Evolutionary conservation across 1,140 invertebrate genomes (phyloP), one percentile per base, ranked within the genome.

Genomic region (Drosophila funebris): DNA sequence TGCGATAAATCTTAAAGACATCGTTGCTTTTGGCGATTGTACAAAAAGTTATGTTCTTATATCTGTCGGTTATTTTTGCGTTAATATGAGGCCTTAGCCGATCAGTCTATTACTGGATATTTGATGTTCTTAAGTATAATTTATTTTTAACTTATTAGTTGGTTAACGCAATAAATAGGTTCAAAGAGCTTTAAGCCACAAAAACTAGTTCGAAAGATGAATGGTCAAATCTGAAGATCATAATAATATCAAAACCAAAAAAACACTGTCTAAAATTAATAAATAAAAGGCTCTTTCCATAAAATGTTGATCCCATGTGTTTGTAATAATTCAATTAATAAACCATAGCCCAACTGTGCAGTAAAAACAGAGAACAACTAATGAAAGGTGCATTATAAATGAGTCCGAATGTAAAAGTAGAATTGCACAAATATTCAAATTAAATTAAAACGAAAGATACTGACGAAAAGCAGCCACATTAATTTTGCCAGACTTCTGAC

Each of bases 241-340:
- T n/a, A n/a, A n/a, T n/a, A n/a, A n/a, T n/a, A n/a, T n/a, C n/a
- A n/a, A n/a, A n/a, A n/a, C n/a, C n/a, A n/a, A n/a, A n/a, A n/a
- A n/a, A n/a, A n/a, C n/a, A n/a, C n/a, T n/a, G n/a, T n/a, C n/a
- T n/a, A 14, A 16, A 41, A 27, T 27, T 27, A 1, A 27, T 27
- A 27, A 27, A 4, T 27, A 4, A 27, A 4, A 27, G n/a, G n/a
- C n/a, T n/a, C n/a, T 9, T 18, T 14, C 27, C 11, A 7, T 20
- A 14, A 16, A 52, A 52, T 18, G 37, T 18, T 20, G 39, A 37
- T 36, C 18, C 52, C 20, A 37, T 31, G 50, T 70, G 22, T 24
- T 33, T 54, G 54, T 20, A 24, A 36, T 39, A 29, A 73, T 77
- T 77, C 68, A 81, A 81, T 81, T 81, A 76, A 81, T 76, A 64